These are phyloP conservation scores for Xiphophorus couchianus DNA, from an alignment of 2,113 vertebrate species.

Conservation along the genomic window DNA sequence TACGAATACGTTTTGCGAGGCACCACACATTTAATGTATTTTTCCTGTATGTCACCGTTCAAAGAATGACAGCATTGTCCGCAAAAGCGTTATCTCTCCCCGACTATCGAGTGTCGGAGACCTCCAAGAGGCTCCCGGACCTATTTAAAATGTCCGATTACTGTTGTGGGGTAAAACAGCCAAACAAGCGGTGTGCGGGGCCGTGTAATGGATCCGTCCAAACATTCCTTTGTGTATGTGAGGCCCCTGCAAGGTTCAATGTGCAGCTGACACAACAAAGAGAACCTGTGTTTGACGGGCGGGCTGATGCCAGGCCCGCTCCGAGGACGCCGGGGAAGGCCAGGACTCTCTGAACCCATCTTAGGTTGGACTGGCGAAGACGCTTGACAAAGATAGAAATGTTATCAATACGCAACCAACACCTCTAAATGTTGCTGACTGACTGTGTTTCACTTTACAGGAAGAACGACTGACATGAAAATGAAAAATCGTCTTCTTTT, in stretches of 20 bases:
- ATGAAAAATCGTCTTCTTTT: too few species aligned
- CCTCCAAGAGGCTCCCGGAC: constrained; percentile 44
- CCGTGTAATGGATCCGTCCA: constrained; percentile 71
- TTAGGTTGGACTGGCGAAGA: constrained; percentile 14
- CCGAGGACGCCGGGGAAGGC: constrained; percentile 40
- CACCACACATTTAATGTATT: too few species aligned
- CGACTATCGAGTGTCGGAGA: constrained; percentile 23
- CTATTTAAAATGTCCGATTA: constrained; percentile 67
- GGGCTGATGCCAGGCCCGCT: constrained; percentile 48
- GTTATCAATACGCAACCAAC: too few species aligned
- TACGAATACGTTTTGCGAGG: too few species aligned
- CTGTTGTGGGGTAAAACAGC: constrained; percentile 70
- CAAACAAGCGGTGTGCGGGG: constrained; percentile 69
- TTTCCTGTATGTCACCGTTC: too few species aligned
- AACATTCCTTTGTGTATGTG: constrained; percentile 74
- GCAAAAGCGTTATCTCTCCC: constrained; percentile 25
- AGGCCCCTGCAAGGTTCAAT: constrained; percentile 72
- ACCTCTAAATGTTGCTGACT: background rate
- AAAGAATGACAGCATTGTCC: constrained; percentile 30
- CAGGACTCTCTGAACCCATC: constrained; percentile 42
- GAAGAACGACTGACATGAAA: too few species aligned
- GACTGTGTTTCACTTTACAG: too few species aligned
- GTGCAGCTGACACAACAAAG: constrained; percentile 75
- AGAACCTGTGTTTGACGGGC: constrained; percentile 71
- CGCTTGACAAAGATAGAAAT: background rate